Percentiles rank a stretch among this genome's conserved stretches.
phyloP scores from a whole-genome alignment of 2,888 invertebrate species.

The Exocentrus adspersus region DNA sequence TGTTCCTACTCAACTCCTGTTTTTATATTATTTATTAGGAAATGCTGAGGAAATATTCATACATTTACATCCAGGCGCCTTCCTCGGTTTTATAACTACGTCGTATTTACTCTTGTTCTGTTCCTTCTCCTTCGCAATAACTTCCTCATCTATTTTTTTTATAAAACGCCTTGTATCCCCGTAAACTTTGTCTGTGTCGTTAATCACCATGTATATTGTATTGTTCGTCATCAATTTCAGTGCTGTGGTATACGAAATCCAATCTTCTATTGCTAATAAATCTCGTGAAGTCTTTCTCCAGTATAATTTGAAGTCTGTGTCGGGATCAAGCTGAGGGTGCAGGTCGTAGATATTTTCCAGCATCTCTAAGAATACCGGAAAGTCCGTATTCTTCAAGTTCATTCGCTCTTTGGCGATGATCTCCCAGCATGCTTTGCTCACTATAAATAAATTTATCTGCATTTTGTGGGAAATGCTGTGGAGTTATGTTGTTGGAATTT shows the following conservation, averaged over 20 bases:
- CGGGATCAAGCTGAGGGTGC: conserved; percentile 7
- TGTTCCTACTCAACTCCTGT: no score
- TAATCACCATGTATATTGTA: conserved; percentile 10
- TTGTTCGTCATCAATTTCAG: conserved; percentile 11
- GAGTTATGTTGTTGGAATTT: neutral
- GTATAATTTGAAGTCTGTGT: conserved; percentile 4
- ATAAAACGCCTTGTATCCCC: conserved; percentile 8
- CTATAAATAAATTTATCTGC: conserved; percentile 11
- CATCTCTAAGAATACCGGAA: conserved; percentile 7
- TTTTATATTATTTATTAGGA: no score
- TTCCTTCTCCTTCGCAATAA: neutral
- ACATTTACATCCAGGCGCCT: neutral
- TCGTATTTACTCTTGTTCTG: conserved; percentile 17
- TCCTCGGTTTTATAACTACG: neutral
- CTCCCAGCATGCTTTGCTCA: conserved; percentile 18
- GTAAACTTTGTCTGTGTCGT: conserved; percentile 6
- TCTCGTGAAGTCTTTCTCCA: conserved; percentile 3
- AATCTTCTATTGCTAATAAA: conserved; percentile 3
- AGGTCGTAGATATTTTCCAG: conserved; percentile 19
- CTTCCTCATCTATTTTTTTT: conserved; percentile 4
- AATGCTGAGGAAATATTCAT: neutral
- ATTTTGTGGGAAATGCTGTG: neutral
- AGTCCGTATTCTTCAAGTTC: neutral
- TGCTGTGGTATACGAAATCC: conserved; percentile 8
- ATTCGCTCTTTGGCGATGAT: neutral